Percentiles rank a stretch among this genome's conserved stretches.
Conservation (phyloP, 2,888 invertebrate genomes). For the Salpingus planirostris region DNA sequence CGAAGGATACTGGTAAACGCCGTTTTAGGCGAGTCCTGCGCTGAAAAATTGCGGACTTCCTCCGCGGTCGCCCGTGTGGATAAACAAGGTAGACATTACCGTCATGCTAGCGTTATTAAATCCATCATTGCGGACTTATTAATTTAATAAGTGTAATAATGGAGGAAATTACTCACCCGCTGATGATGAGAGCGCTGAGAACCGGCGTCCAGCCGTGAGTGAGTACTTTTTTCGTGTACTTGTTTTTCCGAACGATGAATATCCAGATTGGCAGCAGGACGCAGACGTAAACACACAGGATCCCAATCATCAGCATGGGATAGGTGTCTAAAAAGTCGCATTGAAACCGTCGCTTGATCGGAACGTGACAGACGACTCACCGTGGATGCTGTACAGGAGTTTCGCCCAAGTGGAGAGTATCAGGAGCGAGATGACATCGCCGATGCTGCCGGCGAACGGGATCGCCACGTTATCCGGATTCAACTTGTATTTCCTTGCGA, state of each 20-base stretch:
- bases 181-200: conserved; percentile 86
- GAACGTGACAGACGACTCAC: too few species aligned
- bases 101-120: too few species aligned
- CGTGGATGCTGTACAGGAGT: conserved; percentile 58
- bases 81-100: too few species aligned
- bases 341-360: not conserved
- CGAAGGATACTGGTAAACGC: too few species aligned
- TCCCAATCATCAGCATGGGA: conserved; percentile 67
- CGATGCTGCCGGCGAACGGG: conserved; percentile 91
- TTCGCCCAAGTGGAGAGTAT: conserved; percentile 78
- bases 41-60: conserved; percentile 9
- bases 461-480: conserved; percentile 98
- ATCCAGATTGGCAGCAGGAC: conserved; percentile 72
- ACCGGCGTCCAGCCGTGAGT: conserved; percentile 93
- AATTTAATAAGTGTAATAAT: conserved; percentile 5
- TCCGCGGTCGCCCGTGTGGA: too few species aligned
- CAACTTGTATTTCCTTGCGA: conserved; percentile 72
- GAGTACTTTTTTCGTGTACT: conserved; percentile 78
- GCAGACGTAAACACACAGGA: conserved; percentile 46
- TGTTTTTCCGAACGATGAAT: conserved; percentile 71
- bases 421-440: conserved; percentile 87
- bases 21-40: not conserved
- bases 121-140: not conserved
- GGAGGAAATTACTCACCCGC: conserved; percentile 68
- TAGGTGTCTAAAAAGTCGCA: conserved; percentile 46